These are phyloP conservation scores for Chionodraco myersi DNA, from an alignment of 2,113 vertebrate genomes.

Conservation along the genomic window DNA sequence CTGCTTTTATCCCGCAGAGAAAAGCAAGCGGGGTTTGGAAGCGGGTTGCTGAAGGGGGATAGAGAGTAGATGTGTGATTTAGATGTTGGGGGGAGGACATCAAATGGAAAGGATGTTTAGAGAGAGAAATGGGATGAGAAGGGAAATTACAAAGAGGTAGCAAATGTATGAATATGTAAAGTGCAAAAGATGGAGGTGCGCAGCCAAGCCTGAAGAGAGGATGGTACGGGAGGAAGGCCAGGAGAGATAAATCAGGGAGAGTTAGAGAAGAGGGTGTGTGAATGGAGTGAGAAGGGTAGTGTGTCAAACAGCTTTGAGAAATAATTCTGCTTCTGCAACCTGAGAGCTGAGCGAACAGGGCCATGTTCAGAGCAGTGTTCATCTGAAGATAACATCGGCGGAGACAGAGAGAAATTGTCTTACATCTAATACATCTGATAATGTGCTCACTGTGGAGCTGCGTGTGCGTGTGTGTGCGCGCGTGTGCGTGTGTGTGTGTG, in stretches of 20 bases:
- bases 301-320: slow-evolving; percentile 47
- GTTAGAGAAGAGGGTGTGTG: not conserved
- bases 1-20: slow-evolving; percentile 43
- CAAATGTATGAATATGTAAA: slow-evolving; percentile 36
- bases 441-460: not conserved
- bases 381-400: slow-evolving; percentile 56
- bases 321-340: slow-evolving; percentile 40
- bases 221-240: slow-evolving; percentile 6
- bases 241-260: slow-evolving; percentile 26
- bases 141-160: slow-evolving; percentile 20
- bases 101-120: slow-evolving; percentile 11
- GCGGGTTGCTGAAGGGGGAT: not conserved
- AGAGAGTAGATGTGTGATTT: slow-evolving; percentile 44
- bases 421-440: slow-evolving; percentile 56
- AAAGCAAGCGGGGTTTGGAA: slow-evolving; percentile 17
- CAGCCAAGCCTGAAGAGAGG: not conserved
- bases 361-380: slow-evolving; percentile 46
- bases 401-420: slow-evolving; percentile 52
- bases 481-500: not conserved
- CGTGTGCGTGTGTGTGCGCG: not conserved
- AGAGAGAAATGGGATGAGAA: slow-evolving; percentile 17
- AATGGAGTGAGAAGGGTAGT: slow-evolving; percentile 28
- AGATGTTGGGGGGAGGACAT: slow-evolving; percentile 35
- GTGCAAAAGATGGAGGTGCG: slow-evolving; percentile 3
- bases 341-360: slow-evolving; percentile 42